phyloP scores from a whole-genome alignment of 2,113 vertebrate species.

The Tachysurus fulvidraco region DNA sequence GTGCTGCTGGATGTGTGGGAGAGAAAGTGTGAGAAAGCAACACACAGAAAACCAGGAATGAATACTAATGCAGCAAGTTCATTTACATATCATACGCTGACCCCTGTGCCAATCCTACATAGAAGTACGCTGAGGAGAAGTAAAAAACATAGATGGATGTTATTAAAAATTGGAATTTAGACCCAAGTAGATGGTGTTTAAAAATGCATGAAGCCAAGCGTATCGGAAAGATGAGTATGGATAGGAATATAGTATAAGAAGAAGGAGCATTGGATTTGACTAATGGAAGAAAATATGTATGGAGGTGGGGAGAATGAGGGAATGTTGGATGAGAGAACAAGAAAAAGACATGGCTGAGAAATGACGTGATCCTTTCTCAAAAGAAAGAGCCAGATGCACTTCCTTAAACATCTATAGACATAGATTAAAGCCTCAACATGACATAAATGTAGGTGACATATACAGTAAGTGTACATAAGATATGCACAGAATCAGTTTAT shows the following conservation, averaged over 20 bases:
- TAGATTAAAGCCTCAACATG: not conserved
- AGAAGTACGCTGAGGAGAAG: not conserved
- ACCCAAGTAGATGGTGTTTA: not conserved
- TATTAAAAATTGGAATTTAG: not conserved
- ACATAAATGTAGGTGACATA: not conserved
- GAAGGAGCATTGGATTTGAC: not conserved
- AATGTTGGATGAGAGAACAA: conserved; percentile 28
- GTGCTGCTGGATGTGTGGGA: conserved; percentile 16
- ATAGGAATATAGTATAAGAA: not conserved
- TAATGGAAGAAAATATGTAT: conserved; percentile 3
- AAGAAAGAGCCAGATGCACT: conserved; percentile 27
- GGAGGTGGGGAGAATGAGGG: not conserved
- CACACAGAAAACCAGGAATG: conserved; percentile 33
- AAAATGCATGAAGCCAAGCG: not conserved
- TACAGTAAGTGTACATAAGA: not conserved
- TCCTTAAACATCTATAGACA: conserved; percentile 12
- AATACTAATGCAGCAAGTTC: conserved; percentile 36
- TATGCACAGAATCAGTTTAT: not conserved
- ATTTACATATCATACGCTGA: conserved; percentile 38
- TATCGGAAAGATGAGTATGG: not conserved
- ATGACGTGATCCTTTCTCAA: conserved; percentile 48
- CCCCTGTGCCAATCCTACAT: conserved; percentile 6
- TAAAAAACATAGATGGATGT: not conserved
- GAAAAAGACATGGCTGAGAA: conserved; percentile 49
- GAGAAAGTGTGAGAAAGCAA: conserved; percentile 19